Evolutionary conservation across 2,113 vertebrate species (phyloP), one percentile per base, ranked within the genome.

Genomic region (Scolopax mira): DNA sequence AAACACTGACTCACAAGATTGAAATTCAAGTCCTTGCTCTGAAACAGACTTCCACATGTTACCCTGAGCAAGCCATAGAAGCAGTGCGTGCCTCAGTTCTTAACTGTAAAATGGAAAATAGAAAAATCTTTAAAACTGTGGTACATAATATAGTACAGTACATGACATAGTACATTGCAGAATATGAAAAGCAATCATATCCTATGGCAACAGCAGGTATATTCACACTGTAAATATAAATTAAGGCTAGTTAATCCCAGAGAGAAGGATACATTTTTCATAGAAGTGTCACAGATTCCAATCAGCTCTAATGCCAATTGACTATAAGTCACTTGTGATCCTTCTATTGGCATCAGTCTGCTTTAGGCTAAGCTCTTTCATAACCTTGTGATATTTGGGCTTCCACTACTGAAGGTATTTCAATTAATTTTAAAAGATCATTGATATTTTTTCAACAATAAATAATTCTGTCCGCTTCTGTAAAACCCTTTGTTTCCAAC

Each of bases 381-480:
- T 79, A 93, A 57, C 6, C 27, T 60, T 90, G 49, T 95, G 80
- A 87, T 96, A 94, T 90, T 89, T 96, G 52, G 51, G 31, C 28
- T 93, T 92, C 78, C 58, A 90, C 37, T 61, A 84, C 62, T 75
- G 69, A 91, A 94, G n/a, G 48, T 88, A 88, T 93, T 95, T 86
- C 86, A 94, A 96, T 90, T 88, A 95, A 93, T 97, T 95, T 92
- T 85, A 79, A 70, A 96, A 95, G 86, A 92, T 90, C 85, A 80
- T 52, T 69, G 69, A 84, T 51, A 88, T 66, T 55, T 82, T 90
- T 66, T 73, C 65, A 85, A 61, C 41, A 85, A 92, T 79, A 94
- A 93, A 93, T 94, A 96, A 84, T 94, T 95, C 35, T 61, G 25
- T 66, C 70, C 0, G 0, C 61, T 90, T 90, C 85, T 72, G 33